Evolutionary conservation across 1,140 invertebrate species (phyloP), one percentile per base, ranked within the genome.

Genomic region (Cotesia chilonis): DNA sequence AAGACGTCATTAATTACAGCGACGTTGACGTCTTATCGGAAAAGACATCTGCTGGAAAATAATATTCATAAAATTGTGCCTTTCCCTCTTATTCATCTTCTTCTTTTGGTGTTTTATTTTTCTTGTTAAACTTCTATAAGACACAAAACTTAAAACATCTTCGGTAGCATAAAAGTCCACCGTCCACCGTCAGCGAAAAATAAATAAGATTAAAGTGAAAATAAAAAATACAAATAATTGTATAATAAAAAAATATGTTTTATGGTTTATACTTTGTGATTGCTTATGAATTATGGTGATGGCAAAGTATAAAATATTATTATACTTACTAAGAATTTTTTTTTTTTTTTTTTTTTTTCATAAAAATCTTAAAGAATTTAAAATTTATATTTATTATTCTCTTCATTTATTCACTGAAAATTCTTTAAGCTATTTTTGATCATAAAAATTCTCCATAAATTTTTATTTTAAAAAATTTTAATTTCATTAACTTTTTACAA

Each of bases 1-100:
- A 70, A 81, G 74, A 80, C 72, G 77, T 87, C 84, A 86, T 87
- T 87, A 87, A 87, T 87, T 87, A 87, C 80, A 78, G 73, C 75
- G 81, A 74, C 79, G 78, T 76, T 76, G 77, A 77, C 74, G 76
- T 83, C 78, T 85, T 87, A 87, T 87, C 83, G 84, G 79, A 75
- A 83, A 85, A 85, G 84, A 87, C 84, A 87, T 87, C 86, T 87
- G 80, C 78, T 81, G 81, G 85, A 85, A 87, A 87, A 87, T 87
- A 86, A 87, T 87, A 86, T 87, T 86, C 84, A 84, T 85, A 85
- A 87, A 84, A 78, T 84, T 82, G 74, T 81, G 76, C 72, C 71
- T 51, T 14, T 55, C 64, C 57, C 28, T 55, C 57, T 59, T 59
- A 7, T 20, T 17, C 20, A 28, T 9, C 41, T 47, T 41, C 38